These are phyloP conservation scores for Pyralis farinalis DNA, from an alignment of 2,888 invertebrate genomes.

Conservation along the genomic window DNA sequence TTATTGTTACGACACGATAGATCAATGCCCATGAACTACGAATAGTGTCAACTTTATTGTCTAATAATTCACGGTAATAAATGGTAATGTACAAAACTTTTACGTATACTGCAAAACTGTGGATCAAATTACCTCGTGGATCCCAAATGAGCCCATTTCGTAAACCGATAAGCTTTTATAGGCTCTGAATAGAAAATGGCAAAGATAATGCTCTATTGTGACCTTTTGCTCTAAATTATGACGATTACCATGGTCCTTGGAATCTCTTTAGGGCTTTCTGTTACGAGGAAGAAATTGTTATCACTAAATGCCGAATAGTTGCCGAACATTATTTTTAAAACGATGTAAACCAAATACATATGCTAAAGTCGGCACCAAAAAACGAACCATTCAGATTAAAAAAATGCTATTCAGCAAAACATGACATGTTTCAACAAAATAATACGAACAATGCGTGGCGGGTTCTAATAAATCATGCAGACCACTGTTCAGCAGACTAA, in stretches of 20 bases:
- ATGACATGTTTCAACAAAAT: too few relatives aligned
- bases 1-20: not conserved
- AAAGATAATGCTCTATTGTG: constrained; percentile 7
- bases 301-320: too few relatives aligned
- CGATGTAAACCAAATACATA: too few relatives aligned
- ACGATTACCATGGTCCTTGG: not conserved
- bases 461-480: too few relatives aligned
- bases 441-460: too few relatives aligned
- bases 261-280: too few relatives aligned
- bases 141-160: constrained; percentile 13
- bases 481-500: too few relatives aligned
- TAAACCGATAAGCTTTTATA: constrained; percentile 11
- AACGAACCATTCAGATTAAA: too few relatives aligned
- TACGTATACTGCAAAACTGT: constrained; percentile 2
- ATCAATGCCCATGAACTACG: not conserved
- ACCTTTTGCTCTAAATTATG: constrained; percentile 9
- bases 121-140: constrained; percentile 11
- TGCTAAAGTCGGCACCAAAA: too few relatives aligned
- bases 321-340: too few relatives aligned
- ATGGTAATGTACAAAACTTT: constrained; percentile 5
- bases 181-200: constrained; percentile 14
- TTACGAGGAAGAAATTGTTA: too few relatives aligned
- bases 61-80: constrained; percentile 2
- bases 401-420: too few relatives aligned
- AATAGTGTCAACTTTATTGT: constrained; percentile 2